These are phyloP conservation scores for Leucoma salicis DNA, from an alignment of 2,888 invertebrate species.

Conservation along the genomic window DNA sequence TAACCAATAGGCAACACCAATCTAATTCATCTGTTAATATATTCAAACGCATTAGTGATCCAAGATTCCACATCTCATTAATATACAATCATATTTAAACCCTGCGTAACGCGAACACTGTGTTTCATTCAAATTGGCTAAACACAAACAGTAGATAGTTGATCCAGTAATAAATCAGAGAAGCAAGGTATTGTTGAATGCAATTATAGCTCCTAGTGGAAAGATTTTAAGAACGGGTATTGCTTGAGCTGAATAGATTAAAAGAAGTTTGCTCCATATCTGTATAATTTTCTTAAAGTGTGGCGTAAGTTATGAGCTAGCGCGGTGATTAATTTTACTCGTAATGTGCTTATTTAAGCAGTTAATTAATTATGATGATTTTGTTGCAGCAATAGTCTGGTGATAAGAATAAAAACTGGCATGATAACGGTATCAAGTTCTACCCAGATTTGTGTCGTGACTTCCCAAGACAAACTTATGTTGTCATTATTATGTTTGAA, in stretches of 20 bases:
- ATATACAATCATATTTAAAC: slow-evolving; percentile 40
- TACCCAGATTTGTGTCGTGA: too few species aligned
- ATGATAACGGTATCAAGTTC: too few species aligned
- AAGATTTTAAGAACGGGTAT: slow-evolving; percentile 42
- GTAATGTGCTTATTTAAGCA: too few species aligned
- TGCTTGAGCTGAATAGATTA: slow-evolving; percentile 45
- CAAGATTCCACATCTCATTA: slow-evolving; percentile 33
- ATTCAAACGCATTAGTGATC: slow-evolving; percentile 34
- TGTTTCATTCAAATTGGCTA: slow-evolving; percentile 57
- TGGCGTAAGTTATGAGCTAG: slow-evolving; percentile 30
- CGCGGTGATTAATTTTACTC: slow-evolving; percentile 10
- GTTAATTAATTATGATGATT: too few species aligned
- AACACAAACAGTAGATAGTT: slow-evolving; percentile 60
- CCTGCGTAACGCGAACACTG: slow-evolving; percentile 27
- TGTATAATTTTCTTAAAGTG: slow-evolving; percentile 51
- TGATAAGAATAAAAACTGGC: too few species aligned
- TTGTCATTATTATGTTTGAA: too few species aligned
- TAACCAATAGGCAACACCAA: slow-evolving; percentile 11
- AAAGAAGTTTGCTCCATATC: slow-evolving; percentile 50
- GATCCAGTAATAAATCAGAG: slow-evolving; percentile 57
- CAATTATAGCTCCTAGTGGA: slow-evolving; percentile 32
- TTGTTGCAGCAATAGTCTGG: too few species aligned
- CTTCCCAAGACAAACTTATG: too few species aligned
- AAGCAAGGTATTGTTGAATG: slow-evolving; percentile 1
- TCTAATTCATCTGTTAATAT: slow-evolving; percentile 32